Percentiles rank a stretch among this genome's conserved stretches.
Evolutionary conservation across 2,888 invertebrate species (phyloP).

Genomic region (Dione juno): DNA sequence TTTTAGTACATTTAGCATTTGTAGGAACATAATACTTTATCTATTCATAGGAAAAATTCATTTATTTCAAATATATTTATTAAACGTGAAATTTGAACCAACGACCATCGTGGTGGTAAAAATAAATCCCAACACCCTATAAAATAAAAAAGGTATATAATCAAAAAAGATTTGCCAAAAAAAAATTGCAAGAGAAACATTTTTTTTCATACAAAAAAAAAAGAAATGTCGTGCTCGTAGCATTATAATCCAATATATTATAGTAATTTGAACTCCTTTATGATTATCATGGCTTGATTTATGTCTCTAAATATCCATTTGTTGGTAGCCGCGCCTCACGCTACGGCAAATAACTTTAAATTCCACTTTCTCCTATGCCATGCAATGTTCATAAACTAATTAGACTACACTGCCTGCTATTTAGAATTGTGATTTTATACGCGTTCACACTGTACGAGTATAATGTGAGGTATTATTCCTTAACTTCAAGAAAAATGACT

Average conservation of each 20-base stretch:
- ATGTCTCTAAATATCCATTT: conserved; percentile 59
- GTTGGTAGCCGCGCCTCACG: conserved; percentile 62
- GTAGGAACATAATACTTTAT: too few relatives aligned
- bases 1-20: too few relatives aligned
- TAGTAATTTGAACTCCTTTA: conserved; percentile 63
- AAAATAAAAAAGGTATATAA: too few relatives aligned
- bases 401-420: conserved; percentile 16
- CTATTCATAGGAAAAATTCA: too few relatives aligned
- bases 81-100: not conserved
- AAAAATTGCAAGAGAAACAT: not conserved
- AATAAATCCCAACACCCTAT: not conserved
- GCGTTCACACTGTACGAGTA: conserved; percentile 29
- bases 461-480: conserved; percentile 24
- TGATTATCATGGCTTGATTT: conserved; percentile 69
- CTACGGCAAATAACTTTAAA: conserved; percentile 44
- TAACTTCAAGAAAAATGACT: conserved; percentile 3
- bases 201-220: not conserved
- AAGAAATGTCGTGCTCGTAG: not conserved
- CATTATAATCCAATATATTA: conserved; percentile 42
- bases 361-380: conserved; percentile 7
- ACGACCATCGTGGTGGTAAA: not conserved
- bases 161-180: not conserved
- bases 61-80: too few relatives aligned
- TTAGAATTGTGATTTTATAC: conserved; percentile 13
- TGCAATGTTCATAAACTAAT: conserved; percentile 28